Base-by-base conservation (phyloP, 35 echinoderm and acorn worm genomes). In the Heliocidaris tuberculata region DNA sequence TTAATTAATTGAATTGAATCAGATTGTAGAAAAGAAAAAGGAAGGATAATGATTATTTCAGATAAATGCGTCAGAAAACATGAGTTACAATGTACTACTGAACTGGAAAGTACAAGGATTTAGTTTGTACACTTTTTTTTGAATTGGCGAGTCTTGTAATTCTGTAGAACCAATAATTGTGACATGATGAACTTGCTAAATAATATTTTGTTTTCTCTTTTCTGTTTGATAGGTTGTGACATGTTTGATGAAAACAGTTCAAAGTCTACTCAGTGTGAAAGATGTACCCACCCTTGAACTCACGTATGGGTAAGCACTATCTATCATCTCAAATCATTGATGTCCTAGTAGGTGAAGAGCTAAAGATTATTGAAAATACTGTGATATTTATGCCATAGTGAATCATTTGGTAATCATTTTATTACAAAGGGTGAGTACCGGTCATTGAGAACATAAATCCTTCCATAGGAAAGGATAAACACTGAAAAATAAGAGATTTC, bases 181-280 rank as follows among this genome's bases (percentile, higher is more conserved):
- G 9, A 11, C 10, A 10, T 56, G 52, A 56, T 56, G 52, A 15
- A 56, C 15, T 2, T 52, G 12, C 12, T 52, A 52, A 13, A 13
- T 13, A 13, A 11, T 11, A 56, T 0, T 11, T 11, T 78, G 8
- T n/a, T 78, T 5, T 27, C 7, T 78, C 21, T 78, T 78, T 78
- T 78, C 27, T n/a, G 6, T 78, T n/a, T n/a, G 27, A 27, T 47
- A 98, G 97, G 94, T 98, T 12, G 52, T 99, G 9, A 85, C 96
- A 50, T 31, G 95, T 30, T 48, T 97, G 70, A 59, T 97, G 86
- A 95, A 92, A 60, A 95, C 97, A 4, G 97, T 97, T 50, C 98
- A 97, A 31, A 95, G 94, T 88, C 94, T 99, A 27, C 94, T 99
- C 11, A 95, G 95, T 90, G 95, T 97, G n/a, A 99, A 99, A 88